Evolutionary conservation across 1,140 invertebrate genomes (phyloP), one percentile per base, ranked within the genome.

Genomic region (Octopus sinensis): DNA sequence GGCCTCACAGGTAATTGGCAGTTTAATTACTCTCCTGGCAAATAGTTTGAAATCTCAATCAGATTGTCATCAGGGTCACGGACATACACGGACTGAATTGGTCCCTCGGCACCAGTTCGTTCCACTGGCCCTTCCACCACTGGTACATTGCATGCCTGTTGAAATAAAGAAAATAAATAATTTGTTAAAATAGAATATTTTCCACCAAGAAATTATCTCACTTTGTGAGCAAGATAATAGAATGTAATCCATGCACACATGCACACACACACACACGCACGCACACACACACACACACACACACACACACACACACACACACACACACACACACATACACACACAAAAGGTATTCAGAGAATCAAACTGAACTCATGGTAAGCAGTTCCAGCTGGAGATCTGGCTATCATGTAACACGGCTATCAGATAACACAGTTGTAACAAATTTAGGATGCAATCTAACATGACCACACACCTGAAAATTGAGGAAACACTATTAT

Each of bases 51-150:
- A 54, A 90, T 84, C 84, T 90, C 90, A 53, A 90, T 88, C 12
- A 90, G 82, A 79, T 90, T 90, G 54, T 86, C 62, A 84, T 90
- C 90, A 7, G 89, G 90, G 80, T 90, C 90, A 76, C 88, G 80
- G 51, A 90, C 79, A 79, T 90, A 90, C 52, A 90, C 84, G 0
- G 90, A 90, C 17, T 17, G 79, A 54, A 90, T 90, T 6, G 86
- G 84, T 53, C 90, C 89, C 9, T 83, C 71, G 3, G 90, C 90
- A 30, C 90, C 90, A 10, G 88, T 90, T 77, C 90, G 82, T 73
- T 86, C 84, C 10, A 90, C 87, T 23, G 90, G 89, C 43, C 89
- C 90, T 85, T 90, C 88, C 53, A 83, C 79, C 4, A 90, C 85
- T 6, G 82, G 9, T 0, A 90, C 83, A 5, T 84, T 76, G 43